Evolutionary conservation across 2,797 vertebrate species (phyloP).

Genomic region (Rhinichthys osculus): DNA sequence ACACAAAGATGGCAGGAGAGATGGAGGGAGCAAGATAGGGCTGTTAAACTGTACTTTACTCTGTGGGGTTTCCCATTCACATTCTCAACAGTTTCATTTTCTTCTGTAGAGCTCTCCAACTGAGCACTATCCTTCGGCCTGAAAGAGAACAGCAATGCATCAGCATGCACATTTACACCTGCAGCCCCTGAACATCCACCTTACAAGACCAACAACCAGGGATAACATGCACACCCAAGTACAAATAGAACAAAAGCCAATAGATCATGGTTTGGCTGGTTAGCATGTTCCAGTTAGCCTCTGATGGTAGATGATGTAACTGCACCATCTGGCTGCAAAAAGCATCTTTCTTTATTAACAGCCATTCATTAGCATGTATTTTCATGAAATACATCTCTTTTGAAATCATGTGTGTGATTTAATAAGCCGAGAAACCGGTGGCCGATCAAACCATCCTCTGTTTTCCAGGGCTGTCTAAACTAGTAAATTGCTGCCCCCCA

Average conservation of each 20-base stretch:
- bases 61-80: conserved; percentile 33
- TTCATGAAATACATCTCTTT: neutral
- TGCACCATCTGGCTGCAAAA: neutral
- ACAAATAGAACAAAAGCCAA: neutral
- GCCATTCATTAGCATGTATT: neutral
- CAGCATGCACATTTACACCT: neutral
- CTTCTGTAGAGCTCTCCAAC: conserved; percentile 44
- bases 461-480: conserved; percentile 24
- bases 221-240: neutral
- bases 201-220: neutral
- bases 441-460: neutral
- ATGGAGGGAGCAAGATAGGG: neutral
- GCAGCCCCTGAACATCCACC: neutral
- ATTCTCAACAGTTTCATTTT: conserved; percentile 55
- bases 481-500: neutral
- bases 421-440: neutral
- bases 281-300: neutral
- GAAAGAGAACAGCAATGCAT: conserved; percentile 4
- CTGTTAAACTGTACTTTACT: conserved; percentile 27
- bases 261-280: neutral
- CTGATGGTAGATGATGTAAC: neutral
- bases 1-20: conserved; percentile 20
- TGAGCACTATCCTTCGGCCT: conserved; percentile 32
- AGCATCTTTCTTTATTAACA: neutral
- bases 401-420: neutral